These are phyloP conservation scores for Exaiptasia diaphana DNA, from an alignment of 64 coral and sea anemone genomes.

Conservation along the genomic window DNA sequence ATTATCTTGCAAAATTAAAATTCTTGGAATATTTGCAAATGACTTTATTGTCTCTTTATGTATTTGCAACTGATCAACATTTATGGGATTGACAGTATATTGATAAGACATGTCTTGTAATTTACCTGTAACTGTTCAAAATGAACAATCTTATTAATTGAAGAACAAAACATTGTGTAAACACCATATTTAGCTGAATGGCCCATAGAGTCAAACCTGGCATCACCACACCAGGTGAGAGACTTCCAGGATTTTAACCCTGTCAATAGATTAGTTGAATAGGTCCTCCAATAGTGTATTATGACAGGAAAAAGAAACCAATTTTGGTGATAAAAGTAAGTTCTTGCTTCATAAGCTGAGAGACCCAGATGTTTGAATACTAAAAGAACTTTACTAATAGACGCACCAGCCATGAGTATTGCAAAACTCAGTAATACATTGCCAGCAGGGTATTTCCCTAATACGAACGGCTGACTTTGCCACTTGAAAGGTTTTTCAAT, in stretches of 20 bases:
- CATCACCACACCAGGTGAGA: constrained; percentile 22
- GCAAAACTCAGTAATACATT: constrained; percentile 14
- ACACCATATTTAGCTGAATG: constrained; percentile 30
- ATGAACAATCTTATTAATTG: constrained; percentile 35
- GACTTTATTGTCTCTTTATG: too few species aligned
- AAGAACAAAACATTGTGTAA: constrained; percentile 35
- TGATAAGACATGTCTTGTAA: too few species aligned
- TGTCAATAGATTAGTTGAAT: neutral
- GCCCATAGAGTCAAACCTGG: constrained; percentile 14
- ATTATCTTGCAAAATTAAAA: too few species aligned
- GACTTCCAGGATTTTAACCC: neutral
- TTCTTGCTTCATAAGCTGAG: constrained; percentile 7
- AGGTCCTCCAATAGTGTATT: neutral
- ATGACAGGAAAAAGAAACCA: constrained; percentile 19
- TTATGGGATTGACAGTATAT: too few species aligned
- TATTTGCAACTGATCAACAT: too few species aligned
- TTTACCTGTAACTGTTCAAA: constrained; percentile 37
- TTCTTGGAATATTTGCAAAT: too few species aligned
- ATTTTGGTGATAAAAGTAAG: constrained; percentile 29
- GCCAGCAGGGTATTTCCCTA: constrained; percentile 1
- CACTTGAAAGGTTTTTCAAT: neutral
- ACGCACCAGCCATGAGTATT: constrained; percentile 8
- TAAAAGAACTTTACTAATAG: neutral
- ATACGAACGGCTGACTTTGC: neutral
- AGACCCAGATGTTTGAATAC: too few species aligned